These are phyloP conservation scores for Oreochromis aureus DNA, from an alignment of 2,113 vertebrate genomes.

Conservation along the genomic window DNA sequence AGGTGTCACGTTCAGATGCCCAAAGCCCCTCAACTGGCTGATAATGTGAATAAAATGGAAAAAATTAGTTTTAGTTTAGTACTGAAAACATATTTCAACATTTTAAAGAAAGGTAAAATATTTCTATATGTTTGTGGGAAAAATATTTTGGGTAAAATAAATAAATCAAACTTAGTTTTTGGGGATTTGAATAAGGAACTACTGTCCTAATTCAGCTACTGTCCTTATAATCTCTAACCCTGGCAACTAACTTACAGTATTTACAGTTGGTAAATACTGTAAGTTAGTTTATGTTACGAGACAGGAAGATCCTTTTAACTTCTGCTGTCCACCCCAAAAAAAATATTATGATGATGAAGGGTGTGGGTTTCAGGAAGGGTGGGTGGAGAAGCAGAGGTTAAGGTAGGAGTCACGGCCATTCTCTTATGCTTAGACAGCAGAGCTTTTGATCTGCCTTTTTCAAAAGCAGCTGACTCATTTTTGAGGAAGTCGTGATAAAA, in stretches of 20 bases:
- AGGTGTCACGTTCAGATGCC: neutral
- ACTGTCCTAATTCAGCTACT: neutral
- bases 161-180: neutral
- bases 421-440: neutral
- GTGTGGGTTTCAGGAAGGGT: neutral
- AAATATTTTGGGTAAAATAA: neutral
- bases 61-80: neutral
- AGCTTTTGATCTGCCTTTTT: constrained; percentile 25
- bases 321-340: neutral
- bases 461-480: constrained; percentile 11
- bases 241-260: neutral
- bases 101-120: neutral
- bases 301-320: constrained; percentile 7
- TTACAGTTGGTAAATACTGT: neutral
- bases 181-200: neutral
- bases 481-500: neutral
- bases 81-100: neutral
- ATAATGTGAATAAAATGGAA: neutral
- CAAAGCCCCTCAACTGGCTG: neutral
- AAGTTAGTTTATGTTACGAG: neutral
- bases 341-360: neutral
- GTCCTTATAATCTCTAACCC: neutral
- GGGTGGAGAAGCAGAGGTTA: neutral
- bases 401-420: neutral
- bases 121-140: neutral